These are phyloP conservation scores for Melanophora roralis DNA, from an alignment of 2,888 invertebrate species.

Conservation along the genomic window DNA sequence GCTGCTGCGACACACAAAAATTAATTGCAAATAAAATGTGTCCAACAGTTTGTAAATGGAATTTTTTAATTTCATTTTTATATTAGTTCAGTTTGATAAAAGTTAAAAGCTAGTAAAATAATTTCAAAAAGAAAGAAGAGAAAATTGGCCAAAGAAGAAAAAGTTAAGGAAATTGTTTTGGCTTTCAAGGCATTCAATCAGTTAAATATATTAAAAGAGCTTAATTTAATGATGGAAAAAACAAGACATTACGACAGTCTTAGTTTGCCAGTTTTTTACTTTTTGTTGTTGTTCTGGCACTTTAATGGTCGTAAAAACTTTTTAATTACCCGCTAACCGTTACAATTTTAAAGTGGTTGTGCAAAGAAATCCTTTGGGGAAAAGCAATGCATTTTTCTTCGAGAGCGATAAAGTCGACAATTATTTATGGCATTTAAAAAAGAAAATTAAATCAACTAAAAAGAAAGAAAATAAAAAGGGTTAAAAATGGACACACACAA, in stretches of 20 bases:
- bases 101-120: slow-evolving; percentile 12
- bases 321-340: slow-evolving; percentile 57
- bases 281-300: not conserved
- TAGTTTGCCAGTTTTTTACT: not conserved
- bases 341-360: slow-evolving; percentile 42
- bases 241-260: not conserved
- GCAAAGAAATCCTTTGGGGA: slow-evolving; percentile 16
- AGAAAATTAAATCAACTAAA: slow-evolving; percentile 1
- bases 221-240: slow-evolving; percentile 23
- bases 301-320: slow-evolving; percentile 28
- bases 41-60: slow-evolving; percentile 47
- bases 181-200: slow-evolving; percentile 26
- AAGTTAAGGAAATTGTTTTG: slow-evolving; percentile 10
- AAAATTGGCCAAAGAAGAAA: not conserved
- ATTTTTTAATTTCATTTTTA: slow-evolving; percentile 59
- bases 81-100: slow-evolving; percentile 58
- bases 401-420: slow-evolving; percentile 46
- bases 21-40: slow-evolving; percentile 50
- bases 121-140: not conserved
- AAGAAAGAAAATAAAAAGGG: not conserved
- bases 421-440: slow-evolving; percentile 38
- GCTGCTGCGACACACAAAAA: slow-evolving; percentile 42
- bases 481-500: not conserved
- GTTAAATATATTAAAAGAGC: slow-evolving; percentile 11
- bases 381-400: not conserved